A percentile compares a stretch with the other conserved stretches of the same genome.
Conservation (phyloP, 2,113 vertebrate species). For the Phoxinus phoxinus region DNA sequence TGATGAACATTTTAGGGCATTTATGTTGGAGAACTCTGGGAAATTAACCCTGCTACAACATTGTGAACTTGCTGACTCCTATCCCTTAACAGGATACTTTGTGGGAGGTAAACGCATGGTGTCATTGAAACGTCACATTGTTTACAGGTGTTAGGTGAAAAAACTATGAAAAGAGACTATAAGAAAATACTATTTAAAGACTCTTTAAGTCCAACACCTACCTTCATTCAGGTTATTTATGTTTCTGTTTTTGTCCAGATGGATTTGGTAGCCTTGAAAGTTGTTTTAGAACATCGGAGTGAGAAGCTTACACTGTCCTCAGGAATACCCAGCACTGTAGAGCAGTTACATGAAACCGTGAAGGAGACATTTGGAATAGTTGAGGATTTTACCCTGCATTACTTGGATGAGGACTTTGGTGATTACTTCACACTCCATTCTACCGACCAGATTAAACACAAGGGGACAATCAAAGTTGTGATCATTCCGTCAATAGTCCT, state of each 20-base stretch:
- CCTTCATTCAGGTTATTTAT: background rate
- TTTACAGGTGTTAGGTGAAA: background rate
- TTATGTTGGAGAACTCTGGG: background rate
- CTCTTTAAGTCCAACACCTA: too few species aligned
- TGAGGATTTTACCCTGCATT: constrained; percentile 7
- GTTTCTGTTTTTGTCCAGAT: background rate
- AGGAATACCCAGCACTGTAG: background rate
- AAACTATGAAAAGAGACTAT: background rate
- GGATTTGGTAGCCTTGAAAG: background rate
- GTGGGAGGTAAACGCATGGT: background rate
- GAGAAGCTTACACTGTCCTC: background rate
- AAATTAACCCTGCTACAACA: background rate
- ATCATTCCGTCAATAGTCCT: background rate
- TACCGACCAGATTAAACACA: background rate
- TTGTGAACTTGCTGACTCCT: background rate
- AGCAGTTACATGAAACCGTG: background rate
- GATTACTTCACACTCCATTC: constrained; percentile 16
- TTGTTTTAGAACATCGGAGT: background rate
- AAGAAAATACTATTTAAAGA: too few species aligned
- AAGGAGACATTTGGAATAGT: background rate
- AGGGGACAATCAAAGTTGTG: background rate
- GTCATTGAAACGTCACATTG: background rate
- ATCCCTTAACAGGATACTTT: background rate
- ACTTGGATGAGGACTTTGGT: background rate
- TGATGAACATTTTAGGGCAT: constrained; percentile 22